phyloP scores from a whole-genome alignment of 2,888 invertebrate species.

The Gonocerus acuteangulatus region DNA sequence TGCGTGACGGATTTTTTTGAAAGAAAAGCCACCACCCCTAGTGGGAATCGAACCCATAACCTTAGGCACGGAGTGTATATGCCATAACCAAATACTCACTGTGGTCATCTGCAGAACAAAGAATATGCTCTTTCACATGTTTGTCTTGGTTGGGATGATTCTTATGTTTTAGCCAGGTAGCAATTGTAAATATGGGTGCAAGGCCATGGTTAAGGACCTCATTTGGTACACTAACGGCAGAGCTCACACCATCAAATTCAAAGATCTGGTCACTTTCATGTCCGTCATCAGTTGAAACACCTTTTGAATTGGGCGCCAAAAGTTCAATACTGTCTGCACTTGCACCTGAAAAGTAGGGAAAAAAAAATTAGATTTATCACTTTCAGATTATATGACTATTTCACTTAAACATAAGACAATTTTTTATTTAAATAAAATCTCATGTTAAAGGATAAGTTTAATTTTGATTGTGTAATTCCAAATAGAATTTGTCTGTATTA shows the following conservation, averaged over 20 bases:
- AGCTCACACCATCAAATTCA: slow-evolving; percentile 86
- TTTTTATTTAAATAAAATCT: no score
- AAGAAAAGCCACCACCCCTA: no score
- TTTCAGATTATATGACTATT: no score
- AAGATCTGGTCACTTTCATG: slow-evolving; percentile 83
- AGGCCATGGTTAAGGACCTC: slow-evolving; percentile 67
- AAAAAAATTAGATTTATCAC: no score
- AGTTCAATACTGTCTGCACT: slow-evolving; percentile 76
- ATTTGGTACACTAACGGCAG: slow-evolving; percentile 77
- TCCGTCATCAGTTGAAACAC: slow-evolving; percentile 55
- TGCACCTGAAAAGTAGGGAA: slow-evolving; percentile 53
- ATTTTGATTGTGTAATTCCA: no score
- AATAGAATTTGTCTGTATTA: no score
- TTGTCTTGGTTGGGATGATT: slow-evolving; percentile 67
- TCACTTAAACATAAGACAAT: no score
- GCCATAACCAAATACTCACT: no score
- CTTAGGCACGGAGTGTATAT: no score
- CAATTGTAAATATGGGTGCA: slow-evolving; percentile 76
- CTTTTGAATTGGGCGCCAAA: slow-evolving; percentile 67
- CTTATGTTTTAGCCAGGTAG: slow-evolving; percentile 92
- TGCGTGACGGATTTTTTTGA: no score
- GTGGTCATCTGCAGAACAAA: slow-evolving; percentile 95
- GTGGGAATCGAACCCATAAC: no score
- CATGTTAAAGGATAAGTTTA: no score
- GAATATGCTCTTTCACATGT: slow-evolving; percentile 89